A percentile compares a stretch with the other conserved stretches of the same genome.
These are phyloP conservation scores for Podargus strigoides DNA, from an alignment of 2,797 vertebrate genomes.

Conservation along the genomic window DNA sequence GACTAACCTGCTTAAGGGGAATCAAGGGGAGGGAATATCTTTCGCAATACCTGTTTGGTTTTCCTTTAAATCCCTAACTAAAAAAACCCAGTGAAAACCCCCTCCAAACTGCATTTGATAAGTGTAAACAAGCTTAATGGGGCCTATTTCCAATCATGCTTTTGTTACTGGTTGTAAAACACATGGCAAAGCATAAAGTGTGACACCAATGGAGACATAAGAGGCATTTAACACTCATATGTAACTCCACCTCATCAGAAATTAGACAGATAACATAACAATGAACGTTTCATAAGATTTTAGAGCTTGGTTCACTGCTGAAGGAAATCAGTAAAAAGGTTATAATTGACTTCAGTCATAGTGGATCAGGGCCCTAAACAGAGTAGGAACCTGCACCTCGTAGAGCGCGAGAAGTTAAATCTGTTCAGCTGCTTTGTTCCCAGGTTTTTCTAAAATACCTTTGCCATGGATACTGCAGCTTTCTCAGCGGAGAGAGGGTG, in stretches of 20 bases:
- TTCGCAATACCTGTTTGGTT: neutral
- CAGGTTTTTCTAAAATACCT: neutral
- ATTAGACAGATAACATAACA: neutral
- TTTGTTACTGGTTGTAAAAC: conserved; percentile 12
- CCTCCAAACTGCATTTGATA: neutral
- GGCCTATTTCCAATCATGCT: neutral
- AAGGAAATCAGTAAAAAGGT: neutral
- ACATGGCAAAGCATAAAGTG: neutral
- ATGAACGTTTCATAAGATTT: neutral
- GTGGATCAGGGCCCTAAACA: neutral
- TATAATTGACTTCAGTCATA: neutral
- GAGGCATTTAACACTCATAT: neutral
- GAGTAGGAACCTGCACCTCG: neutral
- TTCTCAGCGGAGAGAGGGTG: neutral
- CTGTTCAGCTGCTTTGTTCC: neutral
- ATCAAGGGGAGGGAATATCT: neutral
- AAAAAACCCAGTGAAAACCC: neutral
- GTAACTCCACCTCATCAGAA: neutral
- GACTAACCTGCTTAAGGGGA: neutral
- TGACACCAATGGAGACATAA: neutral
- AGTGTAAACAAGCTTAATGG: neutral
- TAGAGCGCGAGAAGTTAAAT: neutral
- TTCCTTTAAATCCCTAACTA: neutral
- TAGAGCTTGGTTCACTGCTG: neutral
- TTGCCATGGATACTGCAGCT: conserved; percentile 40